These are phyloP conservation scores for Phalacrocorax brasilianus DNA, from an alignment of 2,113 vertebrate species.

Conservation along the genomic window DNA sequence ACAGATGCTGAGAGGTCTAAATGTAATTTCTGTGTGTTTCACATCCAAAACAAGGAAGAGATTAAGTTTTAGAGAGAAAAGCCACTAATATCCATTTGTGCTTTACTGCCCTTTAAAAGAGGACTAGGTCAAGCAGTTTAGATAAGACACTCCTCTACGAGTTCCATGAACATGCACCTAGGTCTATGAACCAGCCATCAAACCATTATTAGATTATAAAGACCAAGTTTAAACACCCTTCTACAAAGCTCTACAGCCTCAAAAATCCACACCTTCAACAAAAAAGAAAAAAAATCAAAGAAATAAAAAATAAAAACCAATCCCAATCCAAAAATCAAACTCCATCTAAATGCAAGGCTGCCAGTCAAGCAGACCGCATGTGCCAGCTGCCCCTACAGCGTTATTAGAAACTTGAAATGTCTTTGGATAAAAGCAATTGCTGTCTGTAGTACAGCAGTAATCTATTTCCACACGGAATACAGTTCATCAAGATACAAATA, in stretches of 20 bases:
- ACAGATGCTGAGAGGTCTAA: not conserved
- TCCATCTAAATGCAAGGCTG: accelerated
- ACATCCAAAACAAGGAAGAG: accelerated
- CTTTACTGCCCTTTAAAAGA: not conserved
- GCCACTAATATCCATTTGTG: not conserved
- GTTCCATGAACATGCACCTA: not conserved
- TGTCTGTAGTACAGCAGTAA: not conserved
- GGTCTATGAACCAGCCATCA: not conserved
- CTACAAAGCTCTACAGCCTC: not conserved
- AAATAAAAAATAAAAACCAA: not conserved
- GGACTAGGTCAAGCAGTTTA: not conserved
- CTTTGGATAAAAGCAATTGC: not conserved
- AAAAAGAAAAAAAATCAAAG: not conserved
- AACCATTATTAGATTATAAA: not conserved
- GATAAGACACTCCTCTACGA: not conserved
- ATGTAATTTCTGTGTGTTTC: not conserved
- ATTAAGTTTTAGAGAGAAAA: not conserved
- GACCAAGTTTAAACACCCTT: not conserved
- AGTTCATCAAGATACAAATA: not conserved
- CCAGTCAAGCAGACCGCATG: not conserved
- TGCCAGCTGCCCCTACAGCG: not conserved
- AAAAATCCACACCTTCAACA: not conserved
- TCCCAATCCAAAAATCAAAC: not conserved
- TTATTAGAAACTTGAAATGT: not conserved
- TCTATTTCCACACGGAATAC: not conserved